Percentiles rank a stretch among this genome's conserved stretches.
phyloP scores from a whole-genome alignment of 2,113 vertebrate genomes.

The Ascaphus truei region DNA sequence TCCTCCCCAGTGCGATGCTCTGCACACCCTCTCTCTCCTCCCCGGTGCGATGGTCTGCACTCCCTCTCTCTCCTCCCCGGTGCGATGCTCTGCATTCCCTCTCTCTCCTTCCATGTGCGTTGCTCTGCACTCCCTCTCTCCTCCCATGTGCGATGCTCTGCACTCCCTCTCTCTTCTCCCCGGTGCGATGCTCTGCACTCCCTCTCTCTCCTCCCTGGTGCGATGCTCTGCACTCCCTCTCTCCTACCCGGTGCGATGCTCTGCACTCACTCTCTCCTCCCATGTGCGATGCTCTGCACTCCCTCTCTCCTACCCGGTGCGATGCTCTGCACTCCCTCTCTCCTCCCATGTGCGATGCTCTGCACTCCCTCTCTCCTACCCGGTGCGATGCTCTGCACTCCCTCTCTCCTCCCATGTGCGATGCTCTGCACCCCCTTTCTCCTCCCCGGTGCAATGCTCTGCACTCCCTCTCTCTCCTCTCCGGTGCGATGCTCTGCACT shows the following conservation, averaged over 20 bases:
- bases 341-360: neutral
- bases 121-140: neutral
- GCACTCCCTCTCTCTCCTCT: neutral
- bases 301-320: neutral
- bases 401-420: neutral
- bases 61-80: too few species aligned
- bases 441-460: neutral
- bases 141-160: neutral
- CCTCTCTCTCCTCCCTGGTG: neutral
- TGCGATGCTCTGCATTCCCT: neutral
- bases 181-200: neutral
- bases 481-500: neutral
- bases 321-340: neutral
- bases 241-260: neutral
- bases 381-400: neutral
- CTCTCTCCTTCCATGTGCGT: neutral
- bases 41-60: neutral
- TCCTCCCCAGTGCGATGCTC: neutral
- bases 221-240: neutral
- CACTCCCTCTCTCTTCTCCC: too few species aligned
- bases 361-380: neutral
- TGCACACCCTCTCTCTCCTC: neutral
- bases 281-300: neutral
- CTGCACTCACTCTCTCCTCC: neutral
- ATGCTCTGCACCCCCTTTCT: neutral